Base-by-base conservation (phyloP, 1,140 invertebrate species). In the Papilio helenus region DNA sequence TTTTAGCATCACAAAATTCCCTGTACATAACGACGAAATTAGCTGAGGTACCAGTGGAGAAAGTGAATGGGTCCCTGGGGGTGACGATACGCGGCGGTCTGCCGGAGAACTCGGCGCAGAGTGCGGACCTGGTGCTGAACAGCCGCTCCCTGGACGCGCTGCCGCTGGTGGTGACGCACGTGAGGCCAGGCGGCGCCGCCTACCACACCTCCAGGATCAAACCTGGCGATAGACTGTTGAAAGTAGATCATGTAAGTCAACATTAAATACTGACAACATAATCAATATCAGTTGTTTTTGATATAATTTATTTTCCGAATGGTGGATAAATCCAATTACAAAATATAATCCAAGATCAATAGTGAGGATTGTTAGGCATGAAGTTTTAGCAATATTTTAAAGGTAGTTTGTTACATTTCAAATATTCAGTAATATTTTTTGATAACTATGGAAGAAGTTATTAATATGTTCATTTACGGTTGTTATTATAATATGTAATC, bases 111-210 rank as follows among this genome's bases (percentile, higher is more conserved):
- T 88, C 90, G 0, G 86, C 88, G 4, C 84, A 88, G 0, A 92
- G 90, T 65, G 92, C 90, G 10, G 91, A 92, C 77, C 81, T 93
- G 77, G 87, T 94, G 14, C 82, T 94, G 23, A 90, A 96, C 95
- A 91, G 91, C 81, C 72, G 92, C 26, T 90, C 91, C 10, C 58
- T 93, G 73, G 90, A 93, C 34, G 95, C 96, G 3, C 95, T 97
- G 77, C 98, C 98, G 0, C 91, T 99, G 44, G 96, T 98, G 4
- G 97, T 99, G 1, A 99, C 98, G 0, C 97, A 98, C 82, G 97
- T 99, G 3, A 95, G 98, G 84, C 96, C 97, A 1, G 97, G 98
- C 73, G 98, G 98, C 0, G 97, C 98, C 0, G 98, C 98, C 16
- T 97, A 98, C 83, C 97, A 95, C 80, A 95, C 95, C 14, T 95